Evolutionary conservation across 1,140 invertebrate species (phyloP), one percentile per base, ranked within the genome.

Genomic region (Chrysomallon squamiferum): DNA sequence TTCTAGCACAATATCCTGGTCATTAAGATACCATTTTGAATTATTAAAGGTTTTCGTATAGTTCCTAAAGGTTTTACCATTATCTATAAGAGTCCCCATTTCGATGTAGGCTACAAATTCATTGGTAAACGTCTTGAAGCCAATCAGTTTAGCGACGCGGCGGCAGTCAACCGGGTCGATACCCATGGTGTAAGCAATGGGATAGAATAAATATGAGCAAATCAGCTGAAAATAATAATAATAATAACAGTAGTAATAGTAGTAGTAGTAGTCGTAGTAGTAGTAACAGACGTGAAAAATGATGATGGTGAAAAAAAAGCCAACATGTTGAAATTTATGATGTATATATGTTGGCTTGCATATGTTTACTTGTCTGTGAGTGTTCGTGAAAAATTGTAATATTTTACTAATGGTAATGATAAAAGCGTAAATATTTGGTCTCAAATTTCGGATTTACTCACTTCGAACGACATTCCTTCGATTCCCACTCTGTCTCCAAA

Each of bases 401-500:
- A n/a, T n/a, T n/a, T n/a, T n/a, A n/a, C n/a, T n/a, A n/a, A n/a
- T n/a, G n/a, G n/a, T n/a, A n/a, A n/a, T n/a, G n/a, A n/a, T n/a
- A n/a, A n/a, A n/a, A n/a, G n/a, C n/a, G n/a, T n/a, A n/a, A n/a
- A n/a, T n/a, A n/a, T n/a, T n/a, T n/a, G n/a, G n/a, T n/a, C n/a
- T n/a, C n/a, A n/a, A n/a, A n/a, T n/a, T n/a, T n/a, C n/a, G n/a
- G n/a, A n/a, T n/a, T 18, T 20, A 52, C 60, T 67, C 65, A 76
- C 75, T 67, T 78, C 65, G 62, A 83, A 81, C 25, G 76, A 70
- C 9, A 83, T 52, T 1, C 72, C 59, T 11, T 68, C 79, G 32
- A 86, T 82, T 63, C 92, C 94, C n/a, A 96, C 89, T 3, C 96
- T 79, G 0, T 79, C 83, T 3, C 93, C 93, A 47, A 92, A 82